Conservation (phyloP, 2,888 invertebrate species). For the Cryptocheilus praepositus region DNA sequence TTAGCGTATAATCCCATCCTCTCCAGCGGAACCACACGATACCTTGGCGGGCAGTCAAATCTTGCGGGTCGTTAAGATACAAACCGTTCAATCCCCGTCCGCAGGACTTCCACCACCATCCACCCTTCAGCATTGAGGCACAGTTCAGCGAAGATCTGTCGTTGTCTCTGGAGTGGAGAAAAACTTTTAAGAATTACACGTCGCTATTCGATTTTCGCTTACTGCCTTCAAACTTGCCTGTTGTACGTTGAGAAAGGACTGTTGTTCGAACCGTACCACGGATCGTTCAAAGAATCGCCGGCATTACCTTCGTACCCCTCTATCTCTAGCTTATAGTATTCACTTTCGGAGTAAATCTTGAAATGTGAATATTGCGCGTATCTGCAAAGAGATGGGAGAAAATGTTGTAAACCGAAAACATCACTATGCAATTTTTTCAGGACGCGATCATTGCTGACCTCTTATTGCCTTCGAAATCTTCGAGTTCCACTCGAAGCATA, state of each 20-base stretch:
- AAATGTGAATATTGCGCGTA: constrained; percentile 94
- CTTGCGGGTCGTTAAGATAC: constrained; percentile 92
- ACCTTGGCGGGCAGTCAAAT: constrained; percentile 91
- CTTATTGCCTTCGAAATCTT: constrained; percentile 95
- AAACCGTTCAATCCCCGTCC: constrained; percentile 92
- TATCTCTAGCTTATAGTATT: constrained; percentile 93
- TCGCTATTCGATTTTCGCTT: background rate
- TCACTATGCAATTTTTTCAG: background rate
- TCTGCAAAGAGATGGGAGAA: constrained; percentile 73
- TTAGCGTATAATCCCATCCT: constrained; percentile 95
- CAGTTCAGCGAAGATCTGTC: constrained; percentile 93
- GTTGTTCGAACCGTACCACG: constrained; percentile 95
- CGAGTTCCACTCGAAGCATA: constrained; percentile 89
- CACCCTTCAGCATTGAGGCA: constrained; percentile 94
- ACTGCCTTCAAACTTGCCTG: constrained; percentile 75
- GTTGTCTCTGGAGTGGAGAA: constrained; percentile 93
- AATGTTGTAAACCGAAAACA: background rate
- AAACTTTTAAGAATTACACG: too few species aligned
- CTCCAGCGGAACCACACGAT: constrained; percentile 97
- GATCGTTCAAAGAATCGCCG: constrained; percentile 93
- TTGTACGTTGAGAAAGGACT: constrained; percentile 95
- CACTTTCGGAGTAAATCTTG: constrained; percentile 93
- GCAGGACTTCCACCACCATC: constrained; percentile 97
- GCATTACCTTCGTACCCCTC: constrained; percentile 94
- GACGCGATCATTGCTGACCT: constrained; percentile 77